These are phyloP conservation scores for Archegozetes longisetosus DNA, from an alignment of 1,140 invertebrate genomes.

Conservation along the genomic window DNA sequence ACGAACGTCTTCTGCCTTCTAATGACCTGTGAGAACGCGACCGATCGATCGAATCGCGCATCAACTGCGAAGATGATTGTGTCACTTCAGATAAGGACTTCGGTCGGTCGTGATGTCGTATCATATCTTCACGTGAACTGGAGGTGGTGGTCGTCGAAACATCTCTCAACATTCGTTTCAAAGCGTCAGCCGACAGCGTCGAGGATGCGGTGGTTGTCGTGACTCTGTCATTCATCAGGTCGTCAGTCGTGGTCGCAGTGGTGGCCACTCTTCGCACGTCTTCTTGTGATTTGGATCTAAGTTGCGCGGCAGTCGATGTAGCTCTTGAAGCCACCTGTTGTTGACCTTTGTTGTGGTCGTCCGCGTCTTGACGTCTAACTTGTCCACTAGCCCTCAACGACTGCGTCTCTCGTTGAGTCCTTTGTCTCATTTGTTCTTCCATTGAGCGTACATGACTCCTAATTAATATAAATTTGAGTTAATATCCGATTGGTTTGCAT, in stretches of 20 bases:
- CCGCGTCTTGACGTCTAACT: not conserved
- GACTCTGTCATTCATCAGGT: not conserved
- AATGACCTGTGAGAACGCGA: constrained; percentile 3
- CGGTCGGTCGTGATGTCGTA: not conserved
- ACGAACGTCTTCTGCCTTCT: constrained; percentile 22
- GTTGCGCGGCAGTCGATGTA: constrained; percentile 9
- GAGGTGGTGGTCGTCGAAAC: too few relatives aligned
- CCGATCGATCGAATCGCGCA: constrained; percentile 1
- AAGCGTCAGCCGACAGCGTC: not conserved
- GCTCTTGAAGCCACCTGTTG: constrained; percentile 14
- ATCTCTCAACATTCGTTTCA: not conserved
- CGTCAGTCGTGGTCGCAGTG: constrained; percentile 9
- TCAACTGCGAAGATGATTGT: too few relatives aligned
- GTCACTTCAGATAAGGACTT: constrained; percentile 1
- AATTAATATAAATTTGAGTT: not conserved
- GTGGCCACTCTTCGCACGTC: constrained; percentile 1
- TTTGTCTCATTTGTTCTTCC: constrained; percentile 6
- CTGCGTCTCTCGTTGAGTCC: too few relatives aligned
- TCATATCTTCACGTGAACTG: too few relatives aligned
- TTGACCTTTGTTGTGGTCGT: constrained; percentile 31
- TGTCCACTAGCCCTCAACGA: not conserved
- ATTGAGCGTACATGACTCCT: constrained; percentile 5
- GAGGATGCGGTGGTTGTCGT: not conserved
- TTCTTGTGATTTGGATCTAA: not conserved
- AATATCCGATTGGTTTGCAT: not conserved